A percentile compares a stretch with the other conserved stretches of the same genome.
These are phyloP conservation scores for Monomorium pharaonis DNA, from an alignment of 1,140 invertebrate genomes.

Conservation along the genomic window DNA sequence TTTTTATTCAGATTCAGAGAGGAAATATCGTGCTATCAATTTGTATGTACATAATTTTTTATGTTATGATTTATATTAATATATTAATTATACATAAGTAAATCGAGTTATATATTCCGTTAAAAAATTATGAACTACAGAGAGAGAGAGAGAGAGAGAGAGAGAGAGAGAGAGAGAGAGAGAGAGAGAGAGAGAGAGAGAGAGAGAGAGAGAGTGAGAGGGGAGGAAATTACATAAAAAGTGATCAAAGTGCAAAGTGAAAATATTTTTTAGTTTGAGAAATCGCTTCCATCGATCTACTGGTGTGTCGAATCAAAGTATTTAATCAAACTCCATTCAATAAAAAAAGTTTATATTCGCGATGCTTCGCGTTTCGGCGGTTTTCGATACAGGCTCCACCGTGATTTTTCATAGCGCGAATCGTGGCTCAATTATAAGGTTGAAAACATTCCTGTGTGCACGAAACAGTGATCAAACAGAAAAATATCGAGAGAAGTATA, in stretches of 20 bases:
- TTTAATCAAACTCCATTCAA: constrained; percentile 25
- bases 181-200: neutral
- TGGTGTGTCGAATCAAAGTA: constrained; percentile 1
- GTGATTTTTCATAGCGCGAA: constrained; percentile 27
- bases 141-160: neutral
- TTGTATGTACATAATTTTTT: constrained; percentile 68
- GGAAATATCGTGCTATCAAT: constrained; percentile 54
- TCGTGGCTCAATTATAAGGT: constrained; percentile 5
- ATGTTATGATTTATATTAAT: constrained; percentile 62
- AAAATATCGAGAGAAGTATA: constrained; percentile 63
- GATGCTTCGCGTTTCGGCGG: neutral
- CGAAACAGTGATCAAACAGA: constrained; percentile 56
- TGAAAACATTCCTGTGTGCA: constrained; percentile 15
- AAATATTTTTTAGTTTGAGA: constrained; percentile 9
- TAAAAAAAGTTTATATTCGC: constrained; percentile 10
- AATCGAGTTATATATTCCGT: neutral
- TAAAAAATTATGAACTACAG: neutral
- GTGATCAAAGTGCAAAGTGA: constrained; percentile 12
- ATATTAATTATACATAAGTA: constrained; percentile 18
- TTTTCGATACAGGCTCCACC: neutral
- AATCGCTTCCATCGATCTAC: neutral
- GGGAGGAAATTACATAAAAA: neutral
- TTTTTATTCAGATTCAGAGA: neutral
- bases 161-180: neutral
- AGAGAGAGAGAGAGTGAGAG: neutral